Conservation (phyloP, 2,888 invertebrate genomes). For the Mechanitis messenoides region DNA sequence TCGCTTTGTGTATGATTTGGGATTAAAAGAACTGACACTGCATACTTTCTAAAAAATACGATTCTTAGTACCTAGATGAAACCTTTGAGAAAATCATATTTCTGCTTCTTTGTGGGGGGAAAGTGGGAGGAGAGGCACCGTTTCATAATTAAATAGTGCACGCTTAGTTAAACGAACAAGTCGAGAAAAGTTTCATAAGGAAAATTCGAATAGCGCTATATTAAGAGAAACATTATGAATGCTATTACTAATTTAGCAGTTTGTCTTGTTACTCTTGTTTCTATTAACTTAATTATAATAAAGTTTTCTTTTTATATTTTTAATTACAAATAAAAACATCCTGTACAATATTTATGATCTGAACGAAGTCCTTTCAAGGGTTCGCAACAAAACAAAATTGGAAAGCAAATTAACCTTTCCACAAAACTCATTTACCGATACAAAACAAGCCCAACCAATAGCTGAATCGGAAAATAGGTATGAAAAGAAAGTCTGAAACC, state of each 20-base stretch:
- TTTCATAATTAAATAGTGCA: conserved; percentile 63
- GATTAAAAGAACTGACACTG: conserved; percentile 10
- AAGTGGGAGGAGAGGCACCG: conserved; percentile 36
- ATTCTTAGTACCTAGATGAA: conserved; percentile 33
- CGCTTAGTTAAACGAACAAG: conserved; percentile 56
- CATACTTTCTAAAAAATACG: conserved; percentile 23
- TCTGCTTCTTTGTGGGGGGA: conserved; percentile 35
- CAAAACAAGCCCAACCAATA: conserved; percentile 60
- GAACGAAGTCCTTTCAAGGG: conserved; percentile 42
- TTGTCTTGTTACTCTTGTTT: conserved; percentile 38
- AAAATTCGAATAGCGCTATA: conserved; percentile 41
- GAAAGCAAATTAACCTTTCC: conserved; percentile 67
- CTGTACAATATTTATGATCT: conserved; percentile 34
- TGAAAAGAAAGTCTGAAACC: conserved; percentile 60
- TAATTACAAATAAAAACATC: conserved; percentile 20
- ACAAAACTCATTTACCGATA: conserved; percentile 71
- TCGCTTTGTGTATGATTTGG: too few relatives aligned
- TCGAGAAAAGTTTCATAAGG: conserved; percentile 42
- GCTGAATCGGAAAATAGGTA: conserved; percentile 61
- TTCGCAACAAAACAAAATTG: conserved; percentile 48
- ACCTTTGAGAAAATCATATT: conserved; percentile 45
- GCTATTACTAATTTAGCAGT: conserved; percentile 42
- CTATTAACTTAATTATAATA: conserved; percentile 33
- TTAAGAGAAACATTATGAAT: conserved; percentile 37
- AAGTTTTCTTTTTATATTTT: conserved; percentile 11